Evolutionary conservation across 23 tunicate species (phyloP).

Genomic region (Ascidia mentula): DNA sequence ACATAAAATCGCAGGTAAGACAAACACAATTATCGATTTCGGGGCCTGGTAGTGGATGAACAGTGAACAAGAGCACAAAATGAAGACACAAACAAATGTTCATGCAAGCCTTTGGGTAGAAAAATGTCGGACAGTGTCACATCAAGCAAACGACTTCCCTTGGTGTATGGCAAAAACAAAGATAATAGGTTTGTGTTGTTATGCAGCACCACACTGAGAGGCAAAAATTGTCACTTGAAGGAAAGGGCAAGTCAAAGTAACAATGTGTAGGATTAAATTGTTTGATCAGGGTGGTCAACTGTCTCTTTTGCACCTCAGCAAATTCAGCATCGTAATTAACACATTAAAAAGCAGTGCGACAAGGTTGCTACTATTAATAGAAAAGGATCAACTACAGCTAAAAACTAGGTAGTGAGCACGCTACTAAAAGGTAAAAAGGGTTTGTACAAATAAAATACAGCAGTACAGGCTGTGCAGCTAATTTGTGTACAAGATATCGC

Average conservation of each 20-base stretch:
- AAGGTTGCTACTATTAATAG: background rate
- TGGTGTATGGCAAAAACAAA: background rate
- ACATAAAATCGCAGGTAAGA: too few species aligned
- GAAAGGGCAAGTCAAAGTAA: constrained; percentile 1
- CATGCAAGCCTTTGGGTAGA: background rate
- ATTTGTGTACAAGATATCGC: background rate
- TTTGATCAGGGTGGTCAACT: too few species aligned
- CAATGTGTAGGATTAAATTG: too few species aligned
- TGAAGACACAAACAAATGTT: background rate
- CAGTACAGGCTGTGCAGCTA: background rate
- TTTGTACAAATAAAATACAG: background rate
- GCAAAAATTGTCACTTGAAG: constrained; percentile 3
- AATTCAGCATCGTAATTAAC: background rate
- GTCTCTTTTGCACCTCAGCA: background rate
- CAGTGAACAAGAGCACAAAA: background rate
- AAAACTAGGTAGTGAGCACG: constrained; percentile 1
- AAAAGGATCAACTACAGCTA: background rate
- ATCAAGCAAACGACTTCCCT: background rate
- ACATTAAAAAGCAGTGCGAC: background rate
- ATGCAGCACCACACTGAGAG: constrained; percentile 10
- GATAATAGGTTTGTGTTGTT: background rate
- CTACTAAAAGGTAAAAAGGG: background rate
- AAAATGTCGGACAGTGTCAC: background rate
- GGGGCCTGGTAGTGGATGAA: background rate
- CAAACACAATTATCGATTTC: too few species aligned